These are phyloP conservation scores for Enteromius fasciolatus DNA, from an alignment of 2,797 vertebrate genomes.

Conservation along the genomic window DNA sequence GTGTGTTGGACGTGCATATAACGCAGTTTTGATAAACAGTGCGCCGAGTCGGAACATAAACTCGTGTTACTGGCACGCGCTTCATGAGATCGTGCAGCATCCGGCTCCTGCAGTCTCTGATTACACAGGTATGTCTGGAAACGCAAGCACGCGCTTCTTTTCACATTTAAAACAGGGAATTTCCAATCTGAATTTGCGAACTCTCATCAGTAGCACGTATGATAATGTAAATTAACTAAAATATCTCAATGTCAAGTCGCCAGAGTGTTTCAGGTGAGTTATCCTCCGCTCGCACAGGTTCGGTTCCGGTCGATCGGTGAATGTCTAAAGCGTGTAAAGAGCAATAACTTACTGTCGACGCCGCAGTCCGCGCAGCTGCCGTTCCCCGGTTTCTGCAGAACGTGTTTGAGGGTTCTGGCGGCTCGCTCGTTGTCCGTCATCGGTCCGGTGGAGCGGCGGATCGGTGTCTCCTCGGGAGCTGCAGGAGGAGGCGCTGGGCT, in stretches of 20 bases:
- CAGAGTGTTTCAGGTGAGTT: background rate
- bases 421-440: conserved; percentile 74
- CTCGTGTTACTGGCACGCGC: background rate
- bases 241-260: background rate
- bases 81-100: too few species aligned
- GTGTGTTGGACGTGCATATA: too few species aligned
- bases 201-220: background rate
- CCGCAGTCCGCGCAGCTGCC: conserved; percentile 78
- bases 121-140: background rate
- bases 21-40: background rate
- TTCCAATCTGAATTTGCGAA: background rate
- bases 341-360: conserved; percentile 68
- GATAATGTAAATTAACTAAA: background rate
- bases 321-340: background rate
- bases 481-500: conserved; percentile 29
- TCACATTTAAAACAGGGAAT: background rate
- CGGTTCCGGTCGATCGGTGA: background rate
- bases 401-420: conserved; percentile 67
- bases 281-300: background rate
- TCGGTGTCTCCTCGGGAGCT: background rate
- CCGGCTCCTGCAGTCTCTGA: background rate
- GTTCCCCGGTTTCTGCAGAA: conserved; percentile 73
- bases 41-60: background rate
- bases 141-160: background rate
- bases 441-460: conserved; percentile 8